Conservation (phyloP, 2,797 vertebrate species). For the Hapalemur alaotrensis region DNA sequence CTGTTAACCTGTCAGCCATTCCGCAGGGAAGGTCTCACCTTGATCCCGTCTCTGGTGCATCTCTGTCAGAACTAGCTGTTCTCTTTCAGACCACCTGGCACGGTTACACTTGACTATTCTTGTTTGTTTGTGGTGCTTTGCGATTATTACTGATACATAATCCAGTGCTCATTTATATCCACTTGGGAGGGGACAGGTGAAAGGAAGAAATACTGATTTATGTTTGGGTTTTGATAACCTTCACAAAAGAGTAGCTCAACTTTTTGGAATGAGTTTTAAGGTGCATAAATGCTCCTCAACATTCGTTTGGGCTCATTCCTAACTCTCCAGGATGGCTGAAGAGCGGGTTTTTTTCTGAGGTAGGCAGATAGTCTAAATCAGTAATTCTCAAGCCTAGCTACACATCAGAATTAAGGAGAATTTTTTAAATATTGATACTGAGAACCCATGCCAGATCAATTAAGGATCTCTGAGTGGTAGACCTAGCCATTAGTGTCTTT, state of each 20-base stretch:
- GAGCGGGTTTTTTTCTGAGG: neutral
- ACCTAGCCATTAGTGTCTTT: neutral
- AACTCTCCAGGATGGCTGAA: neutral
- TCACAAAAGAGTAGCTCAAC: neutral
- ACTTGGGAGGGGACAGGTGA: neutral
- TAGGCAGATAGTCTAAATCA: neutral
- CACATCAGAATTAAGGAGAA: neutral
- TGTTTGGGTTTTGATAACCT: neutral
- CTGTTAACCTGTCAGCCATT: neutral
- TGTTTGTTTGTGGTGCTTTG: neutral
- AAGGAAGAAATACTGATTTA: neutral
- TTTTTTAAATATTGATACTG: neutral
- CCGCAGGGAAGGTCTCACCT: neutral
- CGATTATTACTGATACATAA: neutral
- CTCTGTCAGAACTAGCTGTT: neutral
- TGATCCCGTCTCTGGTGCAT: neutral
- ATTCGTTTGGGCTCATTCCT: neutral
- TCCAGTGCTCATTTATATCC: neutral
- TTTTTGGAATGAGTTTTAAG: conserved; percentile 10
- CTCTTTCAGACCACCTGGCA: neutral
- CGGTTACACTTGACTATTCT: neutral
- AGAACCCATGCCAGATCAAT: neutral
- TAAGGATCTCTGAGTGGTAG: neutral
- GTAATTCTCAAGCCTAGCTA: neutral
- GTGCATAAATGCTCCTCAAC: neutral